These are phyloP conservation scores for Spinus pinus DNA, from an alignment of 2,797 vertebrate genomes.

Conservation along the genomic window DNA sequence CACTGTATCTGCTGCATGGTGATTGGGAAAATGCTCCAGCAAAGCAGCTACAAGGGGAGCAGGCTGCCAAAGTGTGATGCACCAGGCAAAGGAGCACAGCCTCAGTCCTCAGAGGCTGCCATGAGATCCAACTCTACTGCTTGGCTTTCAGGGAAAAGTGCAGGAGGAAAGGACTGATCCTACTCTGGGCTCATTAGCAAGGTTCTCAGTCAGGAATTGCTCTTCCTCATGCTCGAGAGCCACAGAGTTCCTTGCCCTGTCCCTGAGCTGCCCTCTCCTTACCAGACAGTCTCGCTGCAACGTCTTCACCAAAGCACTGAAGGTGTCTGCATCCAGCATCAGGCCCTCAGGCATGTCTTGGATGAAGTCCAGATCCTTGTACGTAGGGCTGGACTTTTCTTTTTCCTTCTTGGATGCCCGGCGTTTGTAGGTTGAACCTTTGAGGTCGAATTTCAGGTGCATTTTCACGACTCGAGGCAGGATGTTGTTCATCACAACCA, in stretches of 20 bases:
- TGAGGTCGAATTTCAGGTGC: constrained; percentile 97
- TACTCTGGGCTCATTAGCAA: background rate
- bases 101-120: background rate
- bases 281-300: constrained; percentile 97
- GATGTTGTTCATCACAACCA: constrained; percentile 99
- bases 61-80: background rate
- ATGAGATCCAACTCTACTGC: background rate
- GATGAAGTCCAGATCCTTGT: constrained; percentile 98
- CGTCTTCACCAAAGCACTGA: constrained; percentile 91
- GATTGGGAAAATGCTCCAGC: background rate
- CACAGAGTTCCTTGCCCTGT: background rate
- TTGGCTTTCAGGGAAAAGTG: background rate
- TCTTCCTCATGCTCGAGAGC: background rate
- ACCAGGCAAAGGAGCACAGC: background rate
- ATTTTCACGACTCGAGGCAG: constrained; percentile 92
- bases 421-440: constrained; percentile 96
- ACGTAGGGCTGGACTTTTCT: constrained; percentile 91
- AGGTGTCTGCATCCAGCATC: constrained; percentile 92
- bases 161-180: background rate
- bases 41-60: background rate
- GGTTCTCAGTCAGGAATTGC: background rate
- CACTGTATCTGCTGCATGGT: background rate
- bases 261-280: constrained; percentile 33
- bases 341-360: constrained; percentile 91
- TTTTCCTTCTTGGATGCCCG: constrained; percentile 95